phyloP scores from a whole-genome alignment of 2,888 invertebrate species.

The Heliconius charithonia region DNA sequence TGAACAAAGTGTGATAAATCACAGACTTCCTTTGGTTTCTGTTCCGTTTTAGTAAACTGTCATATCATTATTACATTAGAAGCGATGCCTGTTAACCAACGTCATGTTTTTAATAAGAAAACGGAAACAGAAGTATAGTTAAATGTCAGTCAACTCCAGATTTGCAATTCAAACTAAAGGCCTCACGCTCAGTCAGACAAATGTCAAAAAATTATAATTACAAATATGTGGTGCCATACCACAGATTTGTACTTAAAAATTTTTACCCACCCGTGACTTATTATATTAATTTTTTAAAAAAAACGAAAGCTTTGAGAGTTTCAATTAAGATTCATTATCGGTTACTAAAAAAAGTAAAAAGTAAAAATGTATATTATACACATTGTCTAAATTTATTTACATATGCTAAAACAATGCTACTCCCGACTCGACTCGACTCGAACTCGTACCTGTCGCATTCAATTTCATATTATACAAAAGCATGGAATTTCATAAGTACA shows the following conservation, averaged over 20 bases:
- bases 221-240: no score
- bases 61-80: no score
- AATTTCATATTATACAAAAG: constrained; percentile 3
- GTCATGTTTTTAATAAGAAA: background rate
- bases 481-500: background rate
- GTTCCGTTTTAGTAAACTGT: no score
- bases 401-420: background rate
- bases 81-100: background rate
- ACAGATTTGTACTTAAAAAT: no score
- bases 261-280: no score
- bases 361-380: background rate
- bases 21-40: background rate
- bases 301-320: no score
- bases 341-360: background rate
- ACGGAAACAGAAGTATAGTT: background rate
- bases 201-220: no score
- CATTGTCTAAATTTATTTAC: background rate
- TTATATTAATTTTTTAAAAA: no score
- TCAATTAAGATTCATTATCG: no score
- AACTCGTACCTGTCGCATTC: background rate
- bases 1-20: background rate
- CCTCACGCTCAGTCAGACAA: background rate
- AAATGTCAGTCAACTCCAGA: no score
- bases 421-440: no score
- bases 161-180: background rate